phyloP scores from a whole-genome alignment of 2,113 vertebrate genomes.

The Myxocyprinus asiaticus region DNA sequence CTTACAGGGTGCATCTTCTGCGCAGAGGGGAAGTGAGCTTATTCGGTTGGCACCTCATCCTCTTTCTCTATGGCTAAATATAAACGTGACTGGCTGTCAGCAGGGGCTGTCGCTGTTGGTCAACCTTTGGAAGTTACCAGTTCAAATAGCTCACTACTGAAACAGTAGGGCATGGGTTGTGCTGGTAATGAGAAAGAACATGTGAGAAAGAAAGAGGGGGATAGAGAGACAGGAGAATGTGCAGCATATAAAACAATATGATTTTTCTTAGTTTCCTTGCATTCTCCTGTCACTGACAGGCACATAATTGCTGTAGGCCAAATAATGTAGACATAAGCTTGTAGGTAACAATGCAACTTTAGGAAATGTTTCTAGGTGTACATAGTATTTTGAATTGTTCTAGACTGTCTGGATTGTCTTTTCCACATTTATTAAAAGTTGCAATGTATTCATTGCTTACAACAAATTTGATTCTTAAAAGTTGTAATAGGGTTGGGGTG shows the following conservation, averaged over 20 bases:
- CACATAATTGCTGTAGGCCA: slow-evolving; percentile 51
- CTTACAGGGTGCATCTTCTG: slow-evolving; percentile 4
- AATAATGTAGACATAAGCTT: slow-evolving; percentile 26
- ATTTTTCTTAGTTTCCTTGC: slow-evolving; percentile 23
- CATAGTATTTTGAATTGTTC: background rate
- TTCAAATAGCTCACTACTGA: slow-evolving; percentile 33
- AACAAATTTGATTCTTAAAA: too few relatives aligned
- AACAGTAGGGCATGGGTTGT: slow-evolving; percentile 2
- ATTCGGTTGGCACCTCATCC: slow-evolving; percentile 48
- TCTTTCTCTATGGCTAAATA: slow-evolving; percentile 68
- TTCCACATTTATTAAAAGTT: background rate
- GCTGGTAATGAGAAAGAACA: background rate
- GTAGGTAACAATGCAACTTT: slow-evolving; percentile 45
- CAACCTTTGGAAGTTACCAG: slow-evolving; percentile 17
- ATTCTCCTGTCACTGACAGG: slow-evolving; percentile 38
- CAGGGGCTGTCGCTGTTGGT: slow-evolving; percentile 36
- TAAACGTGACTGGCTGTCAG: slow-evolving; percentile 61
- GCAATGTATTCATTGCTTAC: too few relatives aligned
- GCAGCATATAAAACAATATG: background rate
- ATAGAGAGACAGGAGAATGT: background rate
- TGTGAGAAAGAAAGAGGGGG: background rate
- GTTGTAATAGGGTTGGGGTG: background rate
- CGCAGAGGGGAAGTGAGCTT: slow-evolving; percentile 64
- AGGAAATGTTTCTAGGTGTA: background rate
- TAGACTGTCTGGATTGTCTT: background rate